phyloP scores from a whole-genome alignment of 2,888 invertebrate species.

The Cheilosia vulpina region DNA sequence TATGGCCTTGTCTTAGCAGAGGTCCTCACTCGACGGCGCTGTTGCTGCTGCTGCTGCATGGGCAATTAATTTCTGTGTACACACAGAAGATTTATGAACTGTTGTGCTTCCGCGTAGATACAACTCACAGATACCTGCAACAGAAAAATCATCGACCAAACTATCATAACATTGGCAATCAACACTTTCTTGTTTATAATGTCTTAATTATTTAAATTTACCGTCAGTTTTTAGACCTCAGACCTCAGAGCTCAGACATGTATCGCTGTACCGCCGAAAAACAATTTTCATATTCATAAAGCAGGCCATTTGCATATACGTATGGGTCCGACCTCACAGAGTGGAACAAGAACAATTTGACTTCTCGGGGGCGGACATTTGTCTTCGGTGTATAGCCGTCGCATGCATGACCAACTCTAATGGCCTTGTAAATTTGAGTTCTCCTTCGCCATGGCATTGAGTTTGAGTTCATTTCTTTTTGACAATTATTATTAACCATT shows the following conservation, averaged over 20 bases:
- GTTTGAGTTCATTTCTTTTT: constrained; percentile 6
- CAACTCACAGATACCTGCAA: constrained; percentile 63
- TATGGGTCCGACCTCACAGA: constrained; percentile 29
- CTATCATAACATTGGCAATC: constrained; percentile 74
- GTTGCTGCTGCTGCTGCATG: constrained; percentile 53
- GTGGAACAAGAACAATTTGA: constrained; percentile 50
- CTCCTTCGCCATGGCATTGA: constrained; percentile 1
- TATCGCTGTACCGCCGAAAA: no score
- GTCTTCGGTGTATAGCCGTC: constrained; percentile 45
- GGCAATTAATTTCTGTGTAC: constrained; percentile 75
- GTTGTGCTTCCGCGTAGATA: constrained; percentile 73
- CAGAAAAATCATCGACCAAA: constrained; percentile 68
- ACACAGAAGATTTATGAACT: constrained; percentile 75
- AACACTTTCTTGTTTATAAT: constrained; percentile 74
- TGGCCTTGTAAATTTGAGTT: constrained; percentile 67
- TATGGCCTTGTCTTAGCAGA: constrained; percentile 61
- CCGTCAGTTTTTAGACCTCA: not conserved
- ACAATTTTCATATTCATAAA: constrained; percentile 67
- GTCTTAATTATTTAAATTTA: constrained; percentile 75
- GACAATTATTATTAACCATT: constrained; percentile 69
- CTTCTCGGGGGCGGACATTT: constrained; percentile 37
- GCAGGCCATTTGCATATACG: constrained; percentile 54
- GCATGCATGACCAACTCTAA: constrained; percentile 68
- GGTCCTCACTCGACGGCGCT: constrained; percentile 20
- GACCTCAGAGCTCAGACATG: no score